These are phyloP conservation scores for Saxicola maurus DNA, from an alignment of 2,797 vertebrate genomes.

Conservation along the genomic window DNA sequence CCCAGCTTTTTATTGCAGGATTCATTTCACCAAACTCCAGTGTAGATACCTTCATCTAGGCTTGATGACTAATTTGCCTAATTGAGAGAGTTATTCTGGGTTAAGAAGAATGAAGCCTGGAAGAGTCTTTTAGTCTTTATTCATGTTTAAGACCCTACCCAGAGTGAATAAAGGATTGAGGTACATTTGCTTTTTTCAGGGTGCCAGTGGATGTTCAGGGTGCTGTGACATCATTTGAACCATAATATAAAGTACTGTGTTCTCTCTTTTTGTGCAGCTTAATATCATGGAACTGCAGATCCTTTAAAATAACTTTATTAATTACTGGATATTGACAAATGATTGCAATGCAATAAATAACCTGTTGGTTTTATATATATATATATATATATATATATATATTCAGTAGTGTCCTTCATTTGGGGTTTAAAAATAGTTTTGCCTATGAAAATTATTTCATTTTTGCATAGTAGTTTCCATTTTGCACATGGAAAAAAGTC, in stretches of 20 bases:
- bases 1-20: background rate
- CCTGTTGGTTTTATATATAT: rapidly evolving
- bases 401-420: background rate
- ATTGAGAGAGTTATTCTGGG: background rate
- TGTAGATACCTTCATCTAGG: background rate
- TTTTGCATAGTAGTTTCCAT: background rate
- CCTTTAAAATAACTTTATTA: background rate
- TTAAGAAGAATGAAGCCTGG: background rate
- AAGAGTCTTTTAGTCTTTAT: background rate
- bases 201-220: background rate
- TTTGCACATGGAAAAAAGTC: background rate
- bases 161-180: background rate
- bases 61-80: background rate
- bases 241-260: too few species aligned
- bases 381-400: rapidly evolving
- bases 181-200: background rate
- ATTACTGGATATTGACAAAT: background rate
- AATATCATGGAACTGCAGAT: background rate
- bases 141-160: rapidly evolving
- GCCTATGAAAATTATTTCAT: background rate
- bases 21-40: background rate
- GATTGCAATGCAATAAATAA: background rate
- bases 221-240: background rate
- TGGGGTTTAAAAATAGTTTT: background rate
- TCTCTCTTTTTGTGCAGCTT: background rate